Evolutionary conservation across 1,140 invertebrate species (phyloP).

Genomic region (Batillaria attramentaria): DNA sequence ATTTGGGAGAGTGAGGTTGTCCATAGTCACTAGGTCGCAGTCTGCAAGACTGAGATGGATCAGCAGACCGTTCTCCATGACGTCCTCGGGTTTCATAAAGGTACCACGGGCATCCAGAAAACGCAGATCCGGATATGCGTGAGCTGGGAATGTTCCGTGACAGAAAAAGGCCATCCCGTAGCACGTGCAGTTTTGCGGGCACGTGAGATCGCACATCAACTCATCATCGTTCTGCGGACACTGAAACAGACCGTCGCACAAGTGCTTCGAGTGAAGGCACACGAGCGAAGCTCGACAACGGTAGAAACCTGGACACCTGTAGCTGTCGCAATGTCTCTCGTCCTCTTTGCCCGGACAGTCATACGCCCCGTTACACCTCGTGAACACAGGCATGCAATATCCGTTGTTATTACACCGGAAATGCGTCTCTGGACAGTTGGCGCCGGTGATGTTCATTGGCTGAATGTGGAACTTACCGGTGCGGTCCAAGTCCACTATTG

Average conservation of each 20-base stretch:
- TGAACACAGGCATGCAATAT: slow-evolving; percentile 22
- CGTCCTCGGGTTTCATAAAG: not conserved
- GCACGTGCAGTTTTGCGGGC: slow-evolving; percentile 28
- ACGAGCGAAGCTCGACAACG: slow-evolving; percentile 16
- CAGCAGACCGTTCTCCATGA: not conserved
- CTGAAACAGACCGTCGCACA: slow-evolving; percentile 28
- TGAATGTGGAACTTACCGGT: slow-evolving; percentile 5
- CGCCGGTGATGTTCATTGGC: too few species aligned
- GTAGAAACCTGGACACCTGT: slow-evolving; percentile 10
- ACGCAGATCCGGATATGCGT: not conserved
- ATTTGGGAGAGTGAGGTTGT: not conserved
- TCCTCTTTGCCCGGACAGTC: slow-evolving; percentile 33
- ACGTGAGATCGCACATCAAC: slow-evolving; percentile 34
- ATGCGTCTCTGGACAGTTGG: slow-evolving; percentile 26
- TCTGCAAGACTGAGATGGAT: slow-evolving; percentile 23
- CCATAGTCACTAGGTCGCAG: not conserved
- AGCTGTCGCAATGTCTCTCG: slow-evolving; percentile 4
- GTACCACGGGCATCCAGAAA: slow-evolving; percentile 13
- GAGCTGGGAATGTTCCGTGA: not conserved
- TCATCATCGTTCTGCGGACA: slow-evolving; percentile 35
- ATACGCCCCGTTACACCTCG: slow-evolving; percentile 28
- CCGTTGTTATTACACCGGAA: not conserved
- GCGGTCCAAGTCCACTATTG: slow-evolving; percentile 17
- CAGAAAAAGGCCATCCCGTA: slow-evolving; percentile 27
- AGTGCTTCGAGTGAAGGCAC: slow-evolving; percentile 21